Evolutionary conservation across 2,113 vertebrate genomes (phyloP).

Genomic region (Pampusana beccarii): DNA sequence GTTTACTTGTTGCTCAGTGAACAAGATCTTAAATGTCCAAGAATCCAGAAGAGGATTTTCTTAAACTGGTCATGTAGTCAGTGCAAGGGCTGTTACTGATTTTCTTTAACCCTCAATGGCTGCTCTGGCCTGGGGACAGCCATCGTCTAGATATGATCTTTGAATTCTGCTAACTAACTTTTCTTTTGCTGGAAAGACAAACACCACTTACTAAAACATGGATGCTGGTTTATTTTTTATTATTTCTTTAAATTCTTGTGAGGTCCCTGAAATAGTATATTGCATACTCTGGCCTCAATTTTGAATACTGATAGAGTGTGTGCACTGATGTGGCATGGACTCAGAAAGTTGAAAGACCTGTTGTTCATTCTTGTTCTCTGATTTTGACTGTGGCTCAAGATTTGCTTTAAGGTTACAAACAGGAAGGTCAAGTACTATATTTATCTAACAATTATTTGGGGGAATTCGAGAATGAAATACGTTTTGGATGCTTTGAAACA

Average conservation of each 20-base stretch:
- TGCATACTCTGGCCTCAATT: neutral
- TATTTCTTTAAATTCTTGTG: neutral
- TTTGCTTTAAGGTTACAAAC: neutral
- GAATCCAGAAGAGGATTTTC: neutral
- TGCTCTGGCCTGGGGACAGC: neutral
- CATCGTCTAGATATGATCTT: neutral
- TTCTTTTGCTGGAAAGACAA: neutral
- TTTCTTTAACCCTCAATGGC: neutral
- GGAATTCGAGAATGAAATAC: neutral
- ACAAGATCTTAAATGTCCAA: neutral
- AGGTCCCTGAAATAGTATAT: neutral
- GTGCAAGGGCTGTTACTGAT: neutral
- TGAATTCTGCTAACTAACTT: neutral
- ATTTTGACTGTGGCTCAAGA: neutral
- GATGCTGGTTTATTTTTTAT: neutral
- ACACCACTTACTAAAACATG: neutral
- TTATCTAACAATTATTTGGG: neutral
- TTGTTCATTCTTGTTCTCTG: neutral
- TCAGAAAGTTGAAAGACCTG: neutral
- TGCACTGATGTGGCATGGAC: neutral
- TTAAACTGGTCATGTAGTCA: neutral
- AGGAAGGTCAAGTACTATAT: neutral
- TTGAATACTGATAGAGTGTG: neutral
- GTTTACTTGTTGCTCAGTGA: neutral
- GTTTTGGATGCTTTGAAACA: neutral